Evolutionary conservation across 2,888 invertebrate species (phyloP).

Genomic region (Cinara cedri): DNA sequence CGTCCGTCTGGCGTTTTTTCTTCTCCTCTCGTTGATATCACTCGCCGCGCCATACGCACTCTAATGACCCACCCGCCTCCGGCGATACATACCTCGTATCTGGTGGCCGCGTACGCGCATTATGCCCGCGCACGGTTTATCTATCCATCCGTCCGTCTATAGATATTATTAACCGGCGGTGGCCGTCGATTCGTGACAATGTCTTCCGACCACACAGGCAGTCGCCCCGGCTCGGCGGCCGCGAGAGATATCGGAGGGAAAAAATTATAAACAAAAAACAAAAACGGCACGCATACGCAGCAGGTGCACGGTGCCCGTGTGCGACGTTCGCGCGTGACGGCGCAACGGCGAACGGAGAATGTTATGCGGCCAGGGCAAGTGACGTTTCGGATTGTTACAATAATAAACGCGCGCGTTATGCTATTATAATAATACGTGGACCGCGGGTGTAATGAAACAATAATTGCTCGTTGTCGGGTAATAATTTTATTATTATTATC

Average conservation of each 20-base stretch:
- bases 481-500: background rate
- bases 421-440: background rate
- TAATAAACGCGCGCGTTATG: constrained; percentile 12
- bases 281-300: no score
- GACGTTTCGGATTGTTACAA: background rate
- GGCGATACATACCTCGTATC: background rate
- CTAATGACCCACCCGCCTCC: constrained; percentile 44
- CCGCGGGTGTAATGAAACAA: no score
- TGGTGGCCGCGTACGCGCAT: no score
- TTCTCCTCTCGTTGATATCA: background rate
- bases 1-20: no score
- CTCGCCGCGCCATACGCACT: background rate
- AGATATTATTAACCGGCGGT: no score
- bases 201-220: constrained; percentile 49
- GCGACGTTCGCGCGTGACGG: background rate
- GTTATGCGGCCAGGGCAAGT: background rate
- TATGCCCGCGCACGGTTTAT: no score
- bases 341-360: background rate
- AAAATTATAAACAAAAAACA: no score
- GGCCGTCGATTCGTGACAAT: constrained; percentile 52
- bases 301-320: no score
- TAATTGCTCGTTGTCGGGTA: no score
- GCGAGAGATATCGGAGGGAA: background rate
- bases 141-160: no score
- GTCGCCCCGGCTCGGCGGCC: background rate